Evolutionary conservation across 53 echinoderm and acorn worm species (phyloP).

Genomic region (Stichopus horrens): DNA sequence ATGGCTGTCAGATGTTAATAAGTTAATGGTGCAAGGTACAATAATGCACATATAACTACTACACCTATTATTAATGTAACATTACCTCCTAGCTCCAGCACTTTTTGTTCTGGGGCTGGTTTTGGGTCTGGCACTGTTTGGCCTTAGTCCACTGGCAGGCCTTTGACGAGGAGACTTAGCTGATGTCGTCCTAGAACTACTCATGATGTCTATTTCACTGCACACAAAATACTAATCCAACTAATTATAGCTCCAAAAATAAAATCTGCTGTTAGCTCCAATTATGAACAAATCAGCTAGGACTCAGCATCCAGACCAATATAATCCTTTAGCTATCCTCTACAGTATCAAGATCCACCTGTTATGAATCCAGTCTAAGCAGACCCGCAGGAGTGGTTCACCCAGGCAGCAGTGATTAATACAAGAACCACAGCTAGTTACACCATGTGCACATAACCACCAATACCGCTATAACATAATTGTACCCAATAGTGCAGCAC

Average conservation of each 20-base stretch:
- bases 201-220: conserved; percentile 28
- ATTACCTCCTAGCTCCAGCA: conserved; percentile 44
- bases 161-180: conserved; percentile 44
- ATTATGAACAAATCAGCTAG: too few relatives aligned
- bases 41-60: not conserved
- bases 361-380: too few relatives aligned
- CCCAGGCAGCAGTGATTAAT: too few relatives aligned
- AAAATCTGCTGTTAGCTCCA: too few relatives aligned
- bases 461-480: too few relatives aligned
- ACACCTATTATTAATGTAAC: not conserved
- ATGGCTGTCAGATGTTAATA: not conserved
- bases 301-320: too few relatives aligned
- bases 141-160: conserved; percentile 50
- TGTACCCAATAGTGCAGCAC: not conserved
- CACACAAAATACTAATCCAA: conserved; percentile 35
- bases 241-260: not conserved
- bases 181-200: not conserved
- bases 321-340: too few relatives aligned
- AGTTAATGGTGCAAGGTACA: not conserved
- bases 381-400: too few relatives aligned
- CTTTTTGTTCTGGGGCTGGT: conserved; percentile 55
- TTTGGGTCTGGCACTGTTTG: conserved; percentile 67
- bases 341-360: too few relatives aligned
- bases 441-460: too few relatives aligned
- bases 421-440: too few relatives aligned